These are phyloP conservation scores for Trichechus manatus DNA, from an alignment of 2,113 vertebrate species.

Conservation along the genomic window DNA sequence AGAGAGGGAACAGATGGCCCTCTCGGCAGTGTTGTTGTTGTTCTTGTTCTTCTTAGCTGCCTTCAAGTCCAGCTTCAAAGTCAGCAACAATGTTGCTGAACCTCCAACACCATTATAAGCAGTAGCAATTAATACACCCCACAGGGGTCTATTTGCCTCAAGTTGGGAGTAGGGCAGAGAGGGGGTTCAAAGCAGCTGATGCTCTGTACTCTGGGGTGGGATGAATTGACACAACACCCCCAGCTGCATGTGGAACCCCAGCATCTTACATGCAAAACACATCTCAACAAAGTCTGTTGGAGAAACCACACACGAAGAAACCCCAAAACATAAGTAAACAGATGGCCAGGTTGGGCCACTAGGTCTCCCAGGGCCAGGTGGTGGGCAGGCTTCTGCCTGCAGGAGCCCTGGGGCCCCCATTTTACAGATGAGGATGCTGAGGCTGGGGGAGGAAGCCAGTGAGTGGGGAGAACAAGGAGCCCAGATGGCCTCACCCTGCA, in stretches of 20 bases:
- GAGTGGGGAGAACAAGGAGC: accelerated
- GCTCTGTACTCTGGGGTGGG: background rate
- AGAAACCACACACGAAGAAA: background rate
- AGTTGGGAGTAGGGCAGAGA: background rate
- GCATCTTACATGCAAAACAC: too few relatives aligned
- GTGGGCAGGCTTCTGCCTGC: too few relatives aligned
- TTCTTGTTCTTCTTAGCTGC: background rate
- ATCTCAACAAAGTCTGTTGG: background rate
- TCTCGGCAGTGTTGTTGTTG: background rate
- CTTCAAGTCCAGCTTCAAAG: background rate
- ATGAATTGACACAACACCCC: background rate
- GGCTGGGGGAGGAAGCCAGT: background rate
- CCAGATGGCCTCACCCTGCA: background rate
- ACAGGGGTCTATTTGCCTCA: background rate
- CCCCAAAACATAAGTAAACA: background rate
- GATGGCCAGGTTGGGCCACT: too few relatives aligned
- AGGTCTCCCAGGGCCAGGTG: background rate
- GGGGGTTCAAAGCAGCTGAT: background rate
- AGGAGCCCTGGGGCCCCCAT: background rate
- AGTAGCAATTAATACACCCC: background rate
- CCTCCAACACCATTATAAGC: background rate
- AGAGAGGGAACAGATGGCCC: too few relatives aligned
- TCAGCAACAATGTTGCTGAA: background rate
- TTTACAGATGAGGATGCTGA: background rate
- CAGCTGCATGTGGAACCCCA: background rate